Evolutionary conservation across 2,113 vertebrate genomes (phyloP).

Genomic region (Echinops telfairi): DNA sequence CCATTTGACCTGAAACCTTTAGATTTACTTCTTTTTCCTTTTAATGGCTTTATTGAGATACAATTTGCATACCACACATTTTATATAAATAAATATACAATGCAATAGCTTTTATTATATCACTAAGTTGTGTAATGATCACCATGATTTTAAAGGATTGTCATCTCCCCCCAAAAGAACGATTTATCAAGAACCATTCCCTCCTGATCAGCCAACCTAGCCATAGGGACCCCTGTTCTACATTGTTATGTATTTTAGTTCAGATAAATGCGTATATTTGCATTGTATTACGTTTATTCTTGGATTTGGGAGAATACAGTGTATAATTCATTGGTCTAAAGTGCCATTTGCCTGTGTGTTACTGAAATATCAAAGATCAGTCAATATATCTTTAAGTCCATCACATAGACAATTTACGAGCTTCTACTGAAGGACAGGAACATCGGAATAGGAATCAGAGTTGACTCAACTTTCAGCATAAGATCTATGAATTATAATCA

Average conservation of each 20-base stretch:
- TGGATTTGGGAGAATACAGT: neutral
- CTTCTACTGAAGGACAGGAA: neutral
- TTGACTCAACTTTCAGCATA: neutral
- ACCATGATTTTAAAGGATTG: neutral
- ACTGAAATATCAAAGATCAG: neutral
- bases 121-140: neutral
- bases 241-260: conserved; percentile 6
- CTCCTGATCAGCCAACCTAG: neutral
- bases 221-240: neutral
- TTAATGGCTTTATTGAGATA: conserved; percentile 42
- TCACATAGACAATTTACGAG: neutral
- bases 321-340: neutral
- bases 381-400: neutral
- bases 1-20: conserved; percentile 56
- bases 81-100: neutral
- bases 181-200: neutral
- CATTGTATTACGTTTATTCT: neutral
- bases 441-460: neutral
- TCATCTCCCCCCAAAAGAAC: neutral
- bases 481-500: neutral
- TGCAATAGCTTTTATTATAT: conserved; percentile 33
- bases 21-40: conserved; percentile 14
- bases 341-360: neutral
- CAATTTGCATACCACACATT: conserved; percentile 16
- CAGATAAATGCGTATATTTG: neutral